Conservation (phyloP, 92 coral and sea anemone genomes). For the Epizoanthus fatuus region DNA sequence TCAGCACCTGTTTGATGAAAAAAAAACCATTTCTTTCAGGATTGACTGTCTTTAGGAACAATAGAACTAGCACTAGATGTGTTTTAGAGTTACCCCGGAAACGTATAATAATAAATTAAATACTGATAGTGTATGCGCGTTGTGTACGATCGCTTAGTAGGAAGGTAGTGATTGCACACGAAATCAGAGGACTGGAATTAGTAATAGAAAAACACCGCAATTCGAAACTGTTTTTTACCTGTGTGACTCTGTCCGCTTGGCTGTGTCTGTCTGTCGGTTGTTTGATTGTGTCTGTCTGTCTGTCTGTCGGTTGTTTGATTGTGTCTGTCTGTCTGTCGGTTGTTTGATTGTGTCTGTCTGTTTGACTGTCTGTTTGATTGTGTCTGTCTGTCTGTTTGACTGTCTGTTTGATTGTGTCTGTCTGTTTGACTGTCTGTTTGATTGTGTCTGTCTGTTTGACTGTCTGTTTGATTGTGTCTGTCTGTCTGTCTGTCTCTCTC, state of each 20-base stretch:
- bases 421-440: not conserved
- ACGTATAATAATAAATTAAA: too few species aligned
- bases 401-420: too few species aligned
- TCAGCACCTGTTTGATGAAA: conserved; percentile 69
- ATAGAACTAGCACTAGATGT: not conserved
- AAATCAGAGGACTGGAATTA: too few species aligned
- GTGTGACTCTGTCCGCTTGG: not conserved
- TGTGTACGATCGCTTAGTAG: too few species aligned
- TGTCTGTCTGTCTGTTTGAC: not conserved
- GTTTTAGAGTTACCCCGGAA: not conserved
- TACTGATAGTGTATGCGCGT: too few species aligned
- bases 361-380: not conserved
- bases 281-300: not conserved
- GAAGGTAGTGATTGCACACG: not conserved
- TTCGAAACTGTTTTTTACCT: not conserved
- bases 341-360: not conserved
- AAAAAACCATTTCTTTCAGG: not conserved
- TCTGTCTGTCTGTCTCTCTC: too few species aligned
- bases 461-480: too few species aligned
- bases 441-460: too few species aligned
- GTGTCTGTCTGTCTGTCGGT: not conserved
- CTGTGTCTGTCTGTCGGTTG: not conserved
- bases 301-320: not conserved
- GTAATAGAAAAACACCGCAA: too few species aligned
- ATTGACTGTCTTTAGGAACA: not conserved